Conservation (phyloP, 1,140 invertebrate species). For the Sinella curviseta region DNA sequence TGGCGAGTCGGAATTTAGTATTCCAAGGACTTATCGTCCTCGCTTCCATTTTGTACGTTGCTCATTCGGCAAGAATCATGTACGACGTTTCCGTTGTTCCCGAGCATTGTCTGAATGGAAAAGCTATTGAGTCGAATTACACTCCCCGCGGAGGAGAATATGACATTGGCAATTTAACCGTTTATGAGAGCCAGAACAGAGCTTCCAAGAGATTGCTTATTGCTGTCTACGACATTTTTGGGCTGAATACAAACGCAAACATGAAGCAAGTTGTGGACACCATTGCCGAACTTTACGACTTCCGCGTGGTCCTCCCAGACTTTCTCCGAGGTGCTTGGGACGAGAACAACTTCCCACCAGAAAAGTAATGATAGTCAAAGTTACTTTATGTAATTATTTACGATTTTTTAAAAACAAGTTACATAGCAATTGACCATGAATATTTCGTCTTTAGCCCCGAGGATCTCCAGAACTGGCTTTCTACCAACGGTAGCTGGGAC, state of each 20-base stretch:
- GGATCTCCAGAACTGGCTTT: slow-evolving; percentile 22
- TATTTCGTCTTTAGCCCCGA: slow-evolving; percentile 10
- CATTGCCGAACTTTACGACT: slow-evolving; percentile 35
- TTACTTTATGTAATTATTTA: not conserved
- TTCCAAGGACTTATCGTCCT: slow-evolving; percentile 3
- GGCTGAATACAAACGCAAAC: slow-evolving; percentile 29
- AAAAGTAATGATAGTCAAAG: slow-evolving; percentile 13
- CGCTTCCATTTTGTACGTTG: not conserved
- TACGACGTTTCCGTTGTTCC: slow-evolving; percentile 7
- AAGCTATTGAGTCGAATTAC: slow-evolving; percentile 30
- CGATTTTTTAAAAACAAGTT: not conserved
- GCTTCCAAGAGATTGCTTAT: slow-evolving; percentile 26
- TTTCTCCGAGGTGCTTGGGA: slow-evolving; percentile 37
- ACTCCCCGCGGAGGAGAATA: slow-evolving; percentile 28
- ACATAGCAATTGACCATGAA: not conserved
- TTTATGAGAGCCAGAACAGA: slow-evolving; percentile 38
- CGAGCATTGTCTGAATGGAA: slow-evolving; percentile 23
- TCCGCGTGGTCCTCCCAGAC: slow-evolving; percentile 43
- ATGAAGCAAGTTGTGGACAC: slow-evolving; percentile 38
- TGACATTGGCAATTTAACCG: slow-evolving; percentile 18
- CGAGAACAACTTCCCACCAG: slow-evolving; percentile 21
- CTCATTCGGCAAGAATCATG: not conserved
- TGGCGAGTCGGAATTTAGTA: not conserved
- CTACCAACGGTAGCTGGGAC: slow-evolving; percentile 23
- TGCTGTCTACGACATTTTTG: slow-evolving; percentile 44